Evolutionary conservation across 2,797 vertebrate genomes (phyloP).

Genomic region (Acanthurus leucopareius): DNA sequence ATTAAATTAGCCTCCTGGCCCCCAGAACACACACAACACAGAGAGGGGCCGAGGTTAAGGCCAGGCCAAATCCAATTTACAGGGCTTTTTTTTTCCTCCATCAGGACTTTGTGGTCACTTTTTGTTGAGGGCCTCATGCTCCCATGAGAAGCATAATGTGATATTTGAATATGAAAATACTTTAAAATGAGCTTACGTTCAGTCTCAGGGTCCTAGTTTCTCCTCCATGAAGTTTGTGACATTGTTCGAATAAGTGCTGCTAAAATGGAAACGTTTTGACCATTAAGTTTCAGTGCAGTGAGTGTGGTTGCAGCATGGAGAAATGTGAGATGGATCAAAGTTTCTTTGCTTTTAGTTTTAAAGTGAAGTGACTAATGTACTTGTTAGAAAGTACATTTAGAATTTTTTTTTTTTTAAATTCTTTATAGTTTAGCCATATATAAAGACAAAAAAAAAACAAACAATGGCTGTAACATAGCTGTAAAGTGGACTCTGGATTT

Average conservation of each 20-base stretch:
- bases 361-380: too few species aligned
- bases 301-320: background rate
- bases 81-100: slow-evolving; percentile 40
- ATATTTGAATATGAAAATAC: slow-evolving; percentile 64
- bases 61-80: slow-evolving; percentile 86
- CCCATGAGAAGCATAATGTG: slow-evolving; percentile 53
- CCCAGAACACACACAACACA: slow-evolving; percentile 83
- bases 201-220: slow-evolving; percentile 1
- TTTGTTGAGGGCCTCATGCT: slow-evolving; percentile 54
- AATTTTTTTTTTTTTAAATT: too few species aligned
- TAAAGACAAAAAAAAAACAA: too few species aligned
- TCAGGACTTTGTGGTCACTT: slow-evolving; percentile 66
- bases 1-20: slow-evolving; percentile 88
- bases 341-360: background rate
- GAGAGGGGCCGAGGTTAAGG: slow-evolving; percentile 82
- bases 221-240: background rate
- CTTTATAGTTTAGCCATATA: background rate
- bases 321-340: background rate
- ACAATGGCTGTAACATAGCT: background rate
- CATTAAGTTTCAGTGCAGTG: background rate
- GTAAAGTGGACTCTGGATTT: background rate
- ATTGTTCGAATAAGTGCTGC: background rate
- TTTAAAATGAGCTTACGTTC: slow-evolving; percentile 43
- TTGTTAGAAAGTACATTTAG: too few species aligned
- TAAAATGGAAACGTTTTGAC: background rate